These are phyloP conservation scores for Sicus ferrugineus DNA, from an alignment of 2,888 invertebrate genomes.

Conservation along the genomic window DNA sequence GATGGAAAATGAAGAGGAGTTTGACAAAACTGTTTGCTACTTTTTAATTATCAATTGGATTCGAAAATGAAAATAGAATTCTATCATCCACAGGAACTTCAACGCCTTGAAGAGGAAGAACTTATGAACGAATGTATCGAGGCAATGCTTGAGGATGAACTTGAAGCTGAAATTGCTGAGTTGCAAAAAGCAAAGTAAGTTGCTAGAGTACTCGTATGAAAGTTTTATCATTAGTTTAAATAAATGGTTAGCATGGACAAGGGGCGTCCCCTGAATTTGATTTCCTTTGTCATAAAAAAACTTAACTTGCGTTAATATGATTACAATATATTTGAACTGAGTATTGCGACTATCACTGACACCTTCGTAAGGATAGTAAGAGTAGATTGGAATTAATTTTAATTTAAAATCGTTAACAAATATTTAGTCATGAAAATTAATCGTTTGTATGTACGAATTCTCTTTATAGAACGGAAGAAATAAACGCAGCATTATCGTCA, in stretches of 20 bases:
- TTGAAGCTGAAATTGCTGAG: constrained; percentile 65
- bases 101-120: constrained; percentile 86
- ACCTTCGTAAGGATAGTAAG: too few species aligned
- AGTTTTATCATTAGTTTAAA: too few species aligned
- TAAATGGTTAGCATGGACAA: too few species aligned
- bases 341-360: too few species aligned
- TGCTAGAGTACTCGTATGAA: too few species aligned
- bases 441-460: constrained; percentile 21
- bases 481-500: constrained; percentile 61
- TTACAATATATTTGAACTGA: too few species aligned
- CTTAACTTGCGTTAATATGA: too few species aligned
- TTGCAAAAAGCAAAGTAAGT: constrained; percentile 60
- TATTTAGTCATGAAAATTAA: too few species aligned
- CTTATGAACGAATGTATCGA: constrained; percentile 88
- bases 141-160: constrained; percentile 82
- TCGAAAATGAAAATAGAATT: neutral
- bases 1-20: constrained; percentile 95
- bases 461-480: constrained; percentile 54
- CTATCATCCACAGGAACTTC: constrained; percentile 72
- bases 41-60: neutral
- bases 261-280: too few species aligned
- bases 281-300: too few species aligned
- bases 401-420: too few species aligned
- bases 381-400: too few species aligned
- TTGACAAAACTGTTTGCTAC: constrained; percentile 82